Evolutionary conservation across 2,797 vertebrate genomes (phyloP).

Genomic region (Parauchenoglanis ngamensis): DNA sequence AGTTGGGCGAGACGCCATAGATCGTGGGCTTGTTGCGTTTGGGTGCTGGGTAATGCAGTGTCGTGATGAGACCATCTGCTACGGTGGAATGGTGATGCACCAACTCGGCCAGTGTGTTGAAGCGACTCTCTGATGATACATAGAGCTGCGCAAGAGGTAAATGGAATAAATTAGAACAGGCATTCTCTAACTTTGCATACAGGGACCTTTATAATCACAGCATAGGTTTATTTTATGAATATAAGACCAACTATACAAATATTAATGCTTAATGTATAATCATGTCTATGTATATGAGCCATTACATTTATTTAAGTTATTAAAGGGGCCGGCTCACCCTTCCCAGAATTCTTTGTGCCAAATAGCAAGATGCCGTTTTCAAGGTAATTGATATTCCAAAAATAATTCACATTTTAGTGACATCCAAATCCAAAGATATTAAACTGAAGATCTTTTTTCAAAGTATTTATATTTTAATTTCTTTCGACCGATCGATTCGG

Average conservation of each 20-base stretch:
- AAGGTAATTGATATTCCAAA: no score
- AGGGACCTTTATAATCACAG: neutral
- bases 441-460: no score
- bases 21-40: constrained; percentile 98
- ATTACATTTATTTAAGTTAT: neutral
- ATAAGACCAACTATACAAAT: neutral
- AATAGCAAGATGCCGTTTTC: no score
- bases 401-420: no score
- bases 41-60: constrained; percentile 95
- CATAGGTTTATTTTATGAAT: neutral
- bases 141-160: constrained; percentile 80
- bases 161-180: neutral
- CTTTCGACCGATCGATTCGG: no score
- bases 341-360: no score
- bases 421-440: no score
- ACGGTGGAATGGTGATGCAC: constrained; percentile 98
- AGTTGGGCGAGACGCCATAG: constrained; percentile 96
- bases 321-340: no score
- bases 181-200: neutral
- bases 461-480: no score
- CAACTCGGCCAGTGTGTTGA: constrained; percentile 93
- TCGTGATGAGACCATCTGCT: constrained; percentile 95
- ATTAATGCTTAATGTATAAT: neutral
- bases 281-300: neutral
- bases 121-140: constrained; percentile 96